phyloP scores from a whole-genome alignment of 2,888 invertebrate species.

The Heliconius ethilla region DNA sequence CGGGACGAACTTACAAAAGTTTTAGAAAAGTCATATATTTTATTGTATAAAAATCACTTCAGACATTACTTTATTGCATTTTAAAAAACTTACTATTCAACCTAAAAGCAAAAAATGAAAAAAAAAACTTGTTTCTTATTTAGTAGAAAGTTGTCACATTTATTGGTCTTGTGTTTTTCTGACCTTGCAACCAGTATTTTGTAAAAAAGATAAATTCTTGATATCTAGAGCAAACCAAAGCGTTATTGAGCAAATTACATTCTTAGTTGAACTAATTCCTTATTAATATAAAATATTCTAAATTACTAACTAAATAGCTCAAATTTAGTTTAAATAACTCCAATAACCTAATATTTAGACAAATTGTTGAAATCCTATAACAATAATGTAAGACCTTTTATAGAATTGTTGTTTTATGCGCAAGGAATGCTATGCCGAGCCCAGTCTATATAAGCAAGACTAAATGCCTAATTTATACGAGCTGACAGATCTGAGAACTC shows the following conservation, averaged over 20 bases:
- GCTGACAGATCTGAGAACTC: constrained; percentile 65
- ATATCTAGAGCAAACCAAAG: neutral
- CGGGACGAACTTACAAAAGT: no score
- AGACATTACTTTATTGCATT: neutral
- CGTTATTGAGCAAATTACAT: neutral
- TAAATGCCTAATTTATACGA: constrained; percentile 65
- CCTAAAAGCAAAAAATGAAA: constrained; percentile 36
- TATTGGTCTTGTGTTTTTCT: constrained; percentile 13
- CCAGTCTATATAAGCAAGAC: constrained; percentile 60
- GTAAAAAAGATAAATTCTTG: constrained; percentile 16
- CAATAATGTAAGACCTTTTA: no score
- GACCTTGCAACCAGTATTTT: constrained; percentile 26
- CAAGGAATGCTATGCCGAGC: constrained; percentile 66
- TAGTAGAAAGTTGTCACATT: constrained; percentile 32
- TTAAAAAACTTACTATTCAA: neutral
- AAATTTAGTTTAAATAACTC: neutral
- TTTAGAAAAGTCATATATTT: neutral
- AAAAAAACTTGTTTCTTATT: constrained; percentile 29
- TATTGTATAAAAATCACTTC: neutral
- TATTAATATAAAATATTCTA: neutral
- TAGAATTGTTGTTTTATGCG: no score
- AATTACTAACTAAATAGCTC: neutral
- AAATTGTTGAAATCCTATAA: no score
- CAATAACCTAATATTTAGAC: no score
- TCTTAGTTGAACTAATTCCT: neutral